Evolutionary conservation across 2,888 invertebrate genomes (phyloP).

Genomic region (Thumatha senex): DNA sequence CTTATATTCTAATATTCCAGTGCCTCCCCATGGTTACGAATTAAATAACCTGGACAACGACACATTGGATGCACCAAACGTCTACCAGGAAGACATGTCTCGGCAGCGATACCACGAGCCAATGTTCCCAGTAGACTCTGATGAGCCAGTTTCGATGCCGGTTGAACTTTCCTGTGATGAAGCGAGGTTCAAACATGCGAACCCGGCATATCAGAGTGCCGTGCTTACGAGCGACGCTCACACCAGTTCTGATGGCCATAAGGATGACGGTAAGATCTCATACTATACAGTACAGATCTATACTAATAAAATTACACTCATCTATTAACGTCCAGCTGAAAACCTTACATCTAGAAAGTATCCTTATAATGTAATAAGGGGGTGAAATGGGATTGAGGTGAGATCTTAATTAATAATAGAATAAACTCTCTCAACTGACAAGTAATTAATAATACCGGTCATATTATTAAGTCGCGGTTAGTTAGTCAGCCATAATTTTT

Average conservation of each 20-base stretch:
- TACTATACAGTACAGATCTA: too few species aligned
- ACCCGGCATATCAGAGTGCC: constrained; percentile 90
- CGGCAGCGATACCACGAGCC: constrained; percentile 65
- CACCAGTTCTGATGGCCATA: constrained; percentile 56
- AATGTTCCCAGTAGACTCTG: constrained; percentile 69
- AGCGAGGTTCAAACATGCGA: constrained; percentile 87
- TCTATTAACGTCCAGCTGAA: too few species aligned
- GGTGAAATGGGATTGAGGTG: too few species aligned
- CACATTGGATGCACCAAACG: constrained; percentile 84
- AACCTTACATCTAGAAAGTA: too few species aligned
- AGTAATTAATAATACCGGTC: too few species aligned
- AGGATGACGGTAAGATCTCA: constrained; percentile 65
- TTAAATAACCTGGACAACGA: constrained; percentile 86
- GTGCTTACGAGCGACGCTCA: constrained; percentile 78
- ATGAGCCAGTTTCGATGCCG: constrained; percentile 76
- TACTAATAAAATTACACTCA: too few species aligned
- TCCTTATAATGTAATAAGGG: too few species aligned
- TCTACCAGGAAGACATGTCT: constrained; percentile 74
- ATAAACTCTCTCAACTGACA: too few species aligned
- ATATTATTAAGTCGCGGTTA: too few species aligned
- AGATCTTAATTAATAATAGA: too few species aligned
- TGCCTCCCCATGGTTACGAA: constrained; percentile 86
- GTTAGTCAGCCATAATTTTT: too few species aligned
- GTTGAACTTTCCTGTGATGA: constrained; percentile 68
- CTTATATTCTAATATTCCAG: constrained; percentile 50